Evolutionary conservation across 2,797 vertebrate genomes (phyloP).

Genomic region (Artibeus lituratus): DNA sequence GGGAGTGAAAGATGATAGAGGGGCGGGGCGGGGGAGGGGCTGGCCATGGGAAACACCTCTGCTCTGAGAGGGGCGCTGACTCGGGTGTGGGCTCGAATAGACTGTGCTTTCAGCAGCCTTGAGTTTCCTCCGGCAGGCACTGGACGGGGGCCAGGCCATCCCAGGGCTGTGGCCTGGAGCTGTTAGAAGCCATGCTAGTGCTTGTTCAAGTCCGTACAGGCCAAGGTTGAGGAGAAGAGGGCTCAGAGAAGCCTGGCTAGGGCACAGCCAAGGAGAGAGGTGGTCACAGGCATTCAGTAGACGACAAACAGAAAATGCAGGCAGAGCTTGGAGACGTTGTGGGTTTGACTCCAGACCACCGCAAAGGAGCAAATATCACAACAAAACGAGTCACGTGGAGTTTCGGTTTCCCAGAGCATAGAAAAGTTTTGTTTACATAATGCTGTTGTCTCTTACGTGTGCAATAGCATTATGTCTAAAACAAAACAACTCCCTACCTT

Average conservation of each 20-base stretch:
- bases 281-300: rapidly evolving
- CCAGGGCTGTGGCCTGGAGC: no score
- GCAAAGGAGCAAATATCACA: not conserved
- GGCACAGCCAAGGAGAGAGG: not conserved
- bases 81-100: no score
- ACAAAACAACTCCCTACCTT: not conserved
- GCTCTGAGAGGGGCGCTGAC: not conserved
- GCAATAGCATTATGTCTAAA: not conserved
- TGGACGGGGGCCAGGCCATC: not conserved
- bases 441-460: not conserved
- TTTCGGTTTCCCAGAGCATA: not conserved
- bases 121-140: not conserved
- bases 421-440: not conserved
- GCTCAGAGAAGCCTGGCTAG: not conserved
- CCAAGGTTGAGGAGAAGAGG: not conserved
- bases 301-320: not conserved
- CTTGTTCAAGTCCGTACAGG: not conserved
- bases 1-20: no score
- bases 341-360: not conserved
- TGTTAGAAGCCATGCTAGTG: not conserved
- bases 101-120: not conserved
- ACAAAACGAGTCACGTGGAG: not conserved
- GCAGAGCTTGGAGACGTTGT: not conserved
- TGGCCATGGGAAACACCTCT: not conserved
- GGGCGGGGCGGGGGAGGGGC: not conserved